Evolutionary conservation across 1,140 invertebrate genomes (phyloP), one percentile per base, ranked within the genome.

Genomic region (Brachionus paranguensis): DNA sequence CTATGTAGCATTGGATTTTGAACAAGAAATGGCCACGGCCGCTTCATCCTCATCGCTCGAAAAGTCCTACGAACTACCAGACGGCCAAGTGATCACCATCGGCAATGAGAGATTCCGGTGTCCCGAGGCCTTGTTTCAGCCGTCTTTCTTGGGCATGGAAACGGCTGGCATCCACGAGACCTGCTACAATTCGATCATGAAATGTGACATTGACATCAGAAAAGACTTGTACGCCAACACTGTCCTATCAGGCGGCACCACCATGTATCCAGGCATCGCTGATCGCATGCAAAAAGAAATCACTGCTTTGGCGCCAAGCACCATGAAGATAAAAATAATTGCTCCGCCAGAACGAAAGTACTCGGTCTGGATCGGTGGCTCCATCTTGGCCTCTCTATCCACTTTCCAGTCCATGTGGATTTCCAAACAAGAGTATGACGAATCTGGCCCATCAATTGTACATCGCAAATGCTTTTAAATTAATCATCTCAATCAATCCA

Each of bases 11-110:
- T 81, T 83, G 84, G 29, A 86, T 79, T 45, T 72, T 87, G 94
- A 96, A 89, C 94, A 96, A 91, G 95, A 96, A 91, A 96, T 96
- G 95, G 94, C 94, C 87, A 96, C 94, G 85, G 95, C 95, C 76
- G 95, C 95, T 84, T 93, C 94, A 60, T 95, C 94, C 85, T 94
- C 93, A 85, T 95, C 95, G 84, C 91, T 97, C 85, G 95, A 96
- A 90, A 96, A 96, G 92, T 94, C 93, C 85, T 97, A 97, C 89
- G 95, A 97, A 90, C 91, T 96, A 88, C 95, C 95, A 87, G 95
- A 96, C 90, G 96, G 94, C 87, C 95, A 95, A 90, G 88, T 87
- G 86, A 90, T 83, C 87, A 89, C 86, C 78, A 87, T 89, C 83
- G 87, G 86, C 84, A 90, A 90, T 84, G 89, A 90, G 84, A 85